phyloP scores from a whole-genome alignment of 2,888 invertebrate genomes.

The Tortricodes alternella region DNA sequence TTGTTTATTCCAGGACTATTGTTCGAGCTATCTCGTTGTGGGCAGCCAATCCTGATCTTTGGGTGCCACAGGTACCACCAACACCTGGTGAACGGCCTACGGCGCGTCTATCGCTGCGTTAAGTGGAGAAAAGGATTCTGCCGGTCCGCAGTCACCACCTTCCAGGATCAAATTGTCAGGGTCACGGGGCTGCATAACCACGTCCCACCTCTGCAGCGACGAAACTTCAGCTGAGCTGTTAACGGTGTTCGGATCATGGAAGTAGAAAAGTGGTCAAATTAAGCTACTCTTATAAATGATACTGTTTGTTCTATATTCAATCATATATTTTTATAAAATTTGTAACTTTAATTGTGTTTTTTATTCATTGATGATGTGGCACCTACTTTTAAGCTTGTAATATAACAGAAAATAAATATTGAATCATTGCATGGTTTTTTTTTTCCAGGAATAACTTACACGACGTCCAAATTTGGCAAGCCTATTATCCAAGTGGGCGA shows the following conservation, averaged over 20 bases:
- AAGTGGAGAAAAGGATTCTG: slow-evolving; percentile 21
- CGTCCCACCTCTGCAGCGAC: background rate
- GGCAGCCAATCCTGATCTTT: slow-evolving; percentile 20
- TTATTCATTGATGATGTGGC: too few species aligned
- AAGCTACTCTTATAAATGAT: too few species aligned
- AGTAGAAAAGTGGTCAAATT: too few species aligned
- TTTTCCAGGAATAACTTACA: slow-evolving; percentile 17
- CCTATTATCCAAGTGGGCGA: slow-evolving; percentile 30
- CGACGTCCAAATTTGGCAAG: slow-evolving; percentile 26
- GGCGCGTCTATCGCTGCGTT: slow-evolving; percentile 14
- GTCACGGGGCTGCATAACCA: slow-evolving; percentile 9
- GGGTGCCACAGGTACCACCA: slow-evolving; percentile 15
- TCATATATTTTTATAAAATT: too few species aligned
- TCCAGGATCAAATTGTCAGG: slow-evolving; percentile 6
- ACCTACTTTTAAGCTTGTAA: too few species aligned
- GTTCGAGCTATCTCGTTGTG: slow-evolving; percentile 22
- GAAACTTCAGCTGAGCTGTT: background rate
- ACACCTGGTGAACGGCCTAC: slow-evolving; percentile 1
- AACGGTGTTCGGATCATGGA: background rate
- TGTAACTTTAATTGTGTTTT: too few species aligned
- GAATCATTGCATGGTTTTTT: background rate
- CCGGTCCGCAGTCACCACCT: slow-evolving; percentile 13
- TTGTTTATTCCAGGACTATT: too few species aligned
- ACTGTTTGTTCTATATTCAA: too few species aligned
- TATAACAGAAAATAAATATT: too few species aligned